A percentile compares a stretch with the other conserved stretches of the same genome.
These are phyloP conservation scores for Raja brachyura DNA, from an alignment of 2,113 vertebrate species.

Conservation along the genomic window DNA sequence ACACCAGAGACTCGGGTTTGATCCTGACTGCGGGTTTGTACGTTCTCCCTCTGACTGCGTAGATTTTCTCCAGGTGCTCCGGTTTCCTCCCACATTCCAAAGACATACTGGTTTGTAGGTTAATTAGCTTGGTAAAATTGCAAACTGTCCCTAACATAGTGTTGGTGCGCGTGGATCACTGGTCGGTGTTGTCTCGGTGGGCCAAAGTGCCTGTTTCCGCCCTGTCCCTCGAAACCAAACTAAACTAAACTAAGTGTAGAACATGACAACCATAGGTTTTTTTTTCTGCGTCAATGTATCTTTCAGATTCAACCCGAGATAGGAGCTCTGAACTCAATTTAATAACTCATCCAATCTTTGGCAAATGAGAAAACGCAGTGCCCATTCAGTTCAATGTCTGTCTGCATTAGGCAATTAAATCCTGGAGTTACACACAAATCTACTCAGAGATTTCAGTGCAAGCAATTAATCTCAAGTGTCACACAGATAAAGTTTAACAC, in stretches of 20 bases:
- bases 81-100: too few species aligned
- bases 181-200: too few species aligned
- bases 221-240: too few species aligned
- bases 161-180: too few species aligned
- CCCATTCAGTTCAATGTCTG: slow-evolving; percentile 10
- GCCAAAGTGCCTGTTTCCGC: too few species aligned
- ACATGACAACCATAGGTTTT: background rate
- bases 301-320: background rate
- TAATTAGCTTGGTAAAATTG: too few species aligned
- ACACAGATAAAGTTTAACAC: background rate
- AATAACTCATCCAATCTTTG: slow-evolving; percentile 22
- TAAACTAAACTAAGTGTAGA: background rate
- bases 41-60: too few species aligned
- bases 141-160: too few species aligned
- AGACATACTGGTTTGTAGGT: too few species aligned
- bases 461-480: background rate
- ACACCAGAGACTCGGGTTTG: too few species aligned
- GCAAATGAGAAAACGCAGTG: background rate
- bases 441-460: background rate
- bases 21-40: too few species aligned
- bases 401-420: slow-evolving; percentile 14
- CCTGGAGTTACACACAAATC: background rate
- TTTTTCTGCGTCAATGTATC: background rate
- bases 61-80: too few species aligned
- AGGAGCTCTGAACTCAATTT: background rate